Percentiles rank a stretch among this genome's conserved stretches.
These are phyloP conservation scores for Erannis defoliaria DNA, from an alignment of 2,888 invertebrate species.

Conservation along the genomic window DNA sequence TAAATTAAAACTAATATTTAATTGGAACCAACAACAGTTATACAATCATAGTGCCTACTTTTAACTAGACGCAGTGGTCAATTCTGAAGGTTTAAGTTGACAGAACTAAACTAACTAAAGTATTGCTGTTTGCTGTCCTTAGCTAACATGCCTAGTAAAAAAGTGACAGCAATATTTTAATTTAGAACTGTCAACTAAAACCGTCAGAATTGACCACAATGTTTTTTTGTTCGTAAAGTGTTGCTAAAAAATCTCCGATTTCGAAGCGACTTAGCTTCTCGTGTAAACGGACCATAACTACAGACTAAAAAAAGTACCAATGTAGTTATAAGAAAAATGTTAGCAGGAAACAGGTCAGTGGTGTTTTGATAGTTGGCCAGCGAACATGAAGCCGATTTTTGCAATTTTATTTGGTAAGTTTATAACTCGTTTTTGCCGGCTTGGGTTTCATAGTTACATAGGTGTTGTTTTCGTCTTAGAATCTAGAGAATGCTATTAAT, in stretches of 20 bases:
- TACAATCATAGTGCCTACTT: too few relatives aligned
- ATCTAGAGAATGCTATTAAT: not conserved
- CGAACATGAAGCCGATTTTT: constrained; percentile 38
- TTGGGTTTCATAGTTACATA: not conserved
- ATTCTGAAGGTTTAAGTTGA: too few relatives aligned
- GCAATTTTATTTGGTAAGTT: constrained; percentile 39
- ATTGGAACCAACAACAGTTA: too few relatives aligned
- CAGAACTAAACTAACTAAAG: too few relatives aligned
- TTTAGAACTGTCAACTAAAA: too few relatives aligned
- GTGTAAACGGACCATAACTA: constrained; percentile 22
- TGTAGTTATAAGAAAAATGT: constrained; percentile 27
- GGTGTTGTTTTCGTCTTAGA: not conserved
- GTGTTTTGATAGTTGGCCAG: constrained; percentile 24
- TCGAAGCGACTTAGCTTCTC: constrained; percentile 11
- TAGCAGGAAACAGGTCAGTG: constrained; percentile 14
- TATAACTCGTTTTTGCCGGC: not conserved
- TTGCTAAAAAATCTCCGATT: constrained; percentile 7
- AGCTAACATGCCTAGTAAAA: too few relatives aligned
- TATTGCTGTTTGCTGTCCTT: too few relatives aligned
- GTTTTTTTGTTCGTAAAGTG: not conserved
- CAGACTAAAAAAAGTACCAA: constrained; percentile 13
- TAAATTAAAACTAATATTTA: too few relatives aligned
- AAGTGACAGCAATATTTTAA: too few relatives aligned
- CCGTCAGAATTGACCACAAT: not conserved
- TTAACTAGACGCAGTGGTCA: too few relatives aligned